A percentile compares a stretch with the other conserved stretches of the same genome.
Conservation (phyloP, 2,888 invertebrate genomes). For the Tillus elongatus region DNA sequence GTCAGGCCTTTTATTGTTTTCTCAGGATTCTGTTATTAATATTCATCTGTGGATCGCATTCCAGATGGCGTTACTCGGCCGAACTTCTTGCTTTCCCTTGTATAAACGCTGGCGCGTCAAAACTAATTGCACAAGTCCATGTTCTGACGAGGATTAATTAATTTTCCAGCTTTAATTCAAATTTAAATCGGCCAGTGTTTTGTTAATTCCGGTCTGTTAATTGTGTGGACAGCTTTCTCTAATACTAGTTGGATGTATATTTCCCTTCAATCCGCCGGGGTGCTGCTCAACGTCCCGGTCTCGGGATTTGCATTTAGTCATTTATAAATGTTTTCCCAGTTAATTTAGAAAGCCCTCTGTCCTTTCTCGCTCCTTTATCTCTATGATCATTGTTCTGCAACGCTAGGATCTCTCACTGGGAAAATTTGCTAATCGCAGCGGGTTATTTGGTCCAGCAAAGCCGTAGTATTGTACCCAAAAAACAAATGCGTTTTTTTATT, state of each 20-base stretch:
- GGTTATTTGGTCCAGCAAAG: too few relatives aligned
- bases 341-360: conserved; percentile 14
- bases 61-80: conserved; percentile 7
- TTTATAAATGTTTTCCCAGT: conserved; percentile 27
- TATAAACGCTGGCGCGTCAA: conserved; percentile 23
- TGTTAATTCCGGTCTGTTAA: conserved; percentile 42
- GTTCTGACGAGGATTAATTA: conserved; percentile 44
- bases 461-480: too few relatives aligned
- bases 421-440: too few relatives aligned
- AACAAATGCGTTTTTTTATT: too few relatives aligned
- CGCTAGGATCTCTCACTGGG: too few relatives aligned
- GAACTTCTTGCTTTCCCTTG: conserved; percentile 22
- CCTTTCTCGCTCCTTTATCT: background rate
- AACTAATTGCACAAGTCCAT: conserved; percentile 42
- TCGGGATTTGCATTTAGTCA: conserved; percentile 29
- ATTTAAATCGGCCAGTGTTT: conserved; percentile 43
- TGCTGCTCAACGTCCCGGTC: conserved; percentile 18
- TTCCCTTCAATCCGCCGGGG: too few relatives aligned
- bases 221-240: conserved; percentile 38
- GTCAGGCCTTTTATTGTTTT: too few relatives aligned
- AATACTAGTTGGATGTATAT: conserved; percentile 27
- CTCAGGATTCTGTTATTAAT: too few relatives aligned
- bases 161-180: conserved; percentile 41
- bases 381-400: too few relatives aligned
- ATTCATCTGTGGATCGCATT: background rate